Conservation (phyloP, 53 echinoderm and acorn worm species). For the Glandiceps talaboti region DNA sequence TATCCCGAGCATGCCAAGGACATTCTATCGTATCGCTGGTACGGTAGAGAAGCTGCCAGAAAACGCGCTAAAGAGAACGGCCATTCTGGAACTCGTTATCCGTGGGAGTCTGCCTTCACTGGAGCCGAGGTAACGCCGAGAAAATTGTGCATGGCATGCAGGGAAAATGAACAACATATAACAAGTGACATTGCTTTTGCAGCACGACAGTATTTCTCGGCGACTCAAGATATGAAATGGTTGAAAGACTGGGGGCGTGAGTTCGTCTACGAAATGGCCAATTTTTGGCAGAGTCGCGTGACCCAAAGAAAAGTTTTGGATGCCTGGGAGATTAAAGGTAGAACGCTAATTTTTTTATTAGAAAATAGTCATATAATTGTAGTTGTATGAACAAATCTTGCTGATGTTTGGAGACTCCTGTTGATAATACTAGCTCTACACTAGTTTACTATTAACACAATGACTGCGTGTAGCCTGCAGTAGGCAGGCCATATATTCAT, state of each 20-base stretch:
- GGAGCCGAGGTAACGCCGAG: slow-evolving; percentile 22
- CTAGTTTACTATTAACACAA: too few species aligned
- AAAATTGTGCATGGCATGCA: slow-evolving; percentile 11
- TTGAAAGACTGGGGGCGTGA: slow-evolving; percentile 39
- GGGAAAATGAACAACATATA: slow-evolving; percentile 60
- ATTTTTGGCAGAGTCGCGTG: slow-evolving; percentile 58
- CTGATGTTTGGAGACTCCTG: too few species aligned
- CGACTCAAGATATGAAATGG: slow-evolving; percentile 49
- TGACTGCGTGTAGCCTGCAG: too few species aligned
- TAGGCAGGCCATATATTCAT: too few species aligned
- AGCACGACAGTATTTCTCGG: slow-evolving; percentile 55
- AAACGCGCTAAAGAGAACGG: slow-evolving; percentile 39
- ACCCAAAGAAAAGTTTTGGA: slow-evolving; percentile 21
- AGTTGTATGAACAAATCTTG: too few species aligned
- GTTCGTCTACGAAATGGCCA: slow-evolving; percentile 43
- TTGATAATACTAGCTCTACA: too few species aligned
- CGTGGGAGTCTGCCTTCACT: slow-evolving; percentile 90
- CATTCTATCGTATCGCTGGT: slow-evolving; percentile 49
- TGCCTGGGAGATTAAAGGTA: slow-evolving; percentile 47
- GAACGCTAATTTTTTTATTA: too few species aligned
- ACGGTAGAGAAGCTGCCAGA: slow-evolving; percentile 67
- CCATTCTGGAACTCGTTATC: slow-evolving; percentile 55
- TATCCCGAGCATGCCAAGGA: slow-evolving; percentile 56
- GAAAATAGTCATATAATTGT: too few species aligned
- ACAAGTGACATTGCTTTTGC: slow-evolving; percentile 87